Conservation (phyloP, 2,113 vertebrate species). For the Ceratotherium simum region DNA sequence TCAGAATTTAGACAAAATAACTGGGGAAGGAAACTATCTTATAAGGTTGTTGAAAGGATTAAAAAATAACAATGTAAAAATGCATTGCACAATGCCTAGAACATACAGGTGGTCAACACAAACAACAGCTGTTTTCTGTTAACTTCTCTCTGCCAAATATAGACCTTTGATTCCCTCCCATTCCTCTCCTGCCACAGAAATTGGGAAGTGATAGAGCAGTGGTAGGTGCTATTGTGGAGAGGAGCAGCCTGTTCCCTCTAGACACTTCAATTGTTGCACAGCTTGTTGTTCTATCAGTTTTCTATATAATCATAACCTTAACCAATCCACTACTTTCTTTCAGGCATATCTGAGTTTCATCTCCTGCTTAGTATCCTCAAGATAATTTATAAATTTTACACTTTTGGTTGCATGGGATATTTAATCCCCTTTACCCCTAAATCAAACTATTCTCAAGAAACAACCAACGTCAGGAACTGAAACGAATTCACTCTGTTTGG, state of each 20-base stretch:
- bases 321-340: slow-evolving; percentile 16
- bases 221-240: not conserved
- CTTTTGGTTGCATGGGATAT: not conserved
- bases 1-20: slow-evolving; percentile 11
- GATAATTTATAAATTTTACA: slow-evolving; percentile 19
- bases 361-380: not conserved
- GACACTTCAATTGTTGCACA: not conserved
- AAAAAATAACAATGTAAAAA: not conserved
- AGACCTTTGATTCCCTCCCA: not conserved
- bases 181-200: not conserved
- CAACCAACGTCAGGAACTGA: slow-evolving; percentile 3
- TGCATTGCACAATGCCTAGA: not conserved
- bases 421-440: not conserved
- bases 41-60: not conserved
- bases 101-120: not conserved
- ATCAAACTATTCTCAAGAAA: slow-evolving; percentile 48
- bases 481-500: not conserved
- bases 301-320: not conserved
- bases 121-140: not conserved
- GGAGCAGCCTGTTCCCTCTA: not conserved
- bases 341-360: not conserved
- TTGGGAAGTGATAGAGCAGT: not conserved
- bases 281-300: not conserved
- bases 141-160: not conserved
- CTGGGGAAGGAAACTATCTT: not conserved